Base-by-base conservation (phyloP, 1,140 invertebrate species). In the Trialeurodes vaporariorum region DNA sequence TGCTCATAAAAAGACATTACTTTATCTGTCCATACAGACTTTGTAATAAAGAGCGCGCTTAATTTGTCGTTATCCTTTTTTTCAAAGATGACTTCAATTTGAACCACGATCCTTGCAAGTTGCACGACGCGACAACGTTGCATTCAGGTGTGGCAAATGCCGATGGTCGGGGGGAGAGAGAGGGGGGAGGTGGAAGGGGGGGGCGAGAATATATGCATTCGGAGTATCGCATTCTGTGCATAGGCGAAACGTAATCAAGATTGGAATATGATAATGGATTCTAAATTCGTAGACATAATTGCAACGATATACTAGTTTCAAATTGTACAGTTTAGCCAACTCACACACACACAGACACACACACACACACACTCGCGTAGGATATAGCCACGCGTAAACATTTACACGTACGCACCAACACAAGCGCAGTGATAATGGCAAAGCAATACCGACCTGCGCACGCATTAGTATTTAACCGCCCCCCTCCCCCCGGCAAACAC, bases 181-280 rank as follows among this genome's bases (percentile, higher is more conserved):
- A n/a, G n/a, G n/a, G n/a, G n/a, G n/a, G n/a, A n/a, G n/a, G n/a
- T n/a, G n/a, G 49, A 24, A 22, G 67, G 63, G n/a, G 67, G 67
- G 13, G 67, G 40, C 5, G 34, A 64, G 23, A 27, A 13, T n/a
- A n/a, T n/a, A n/a, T n/a, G 34, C 34, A 49, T 17, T 9, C 17
- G 34, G 5, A 49, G 34, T 49, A 49, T 49, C 34, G 34, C 5
- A 49, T 49, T 49, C 34, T 5, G n/a, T n/a, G n/a, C n/a, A 49
- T 17, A 5, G 17, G 34, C 34, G 34, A 49, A 49, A 49, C 34
- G 34, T 17, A 17, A 49, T 49, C 34, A 49, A 49, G 34, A 49
- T 49, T 49, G 34, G 34, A 49, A 49, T 49, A 49, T 49, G 34
- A 49, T 49, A 49, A 49, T 49, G 34, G 34, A 49, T 49, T 49